These are phyloP conservation scores for Trachythela sp. DNA, from an alignment of 64 coral and sea anemone species.

Conservation along the genomic window DNA sequence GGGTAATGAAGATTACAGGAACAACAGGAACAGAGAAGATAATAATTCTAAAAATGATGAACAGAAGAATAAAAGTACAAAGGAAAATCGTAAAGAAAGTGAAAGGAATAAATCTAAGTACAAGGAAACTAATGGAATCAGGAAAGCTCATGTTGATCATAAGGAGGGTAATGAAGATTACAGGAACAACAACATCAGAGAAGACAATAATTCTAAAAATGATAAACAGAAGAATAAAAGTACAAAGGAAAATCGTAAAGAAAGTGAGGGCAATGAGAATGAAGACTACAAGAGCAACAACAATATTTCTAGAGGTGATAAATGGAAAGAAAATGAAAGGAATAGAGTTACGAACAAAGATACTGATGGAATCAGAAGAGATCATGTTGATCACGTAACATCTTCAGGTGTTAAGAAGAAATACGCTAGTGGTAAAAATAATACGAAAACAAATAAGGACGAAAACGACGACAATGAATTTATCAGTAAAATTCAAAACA, in stretches of 20 bases:
- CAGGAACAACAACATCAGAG: not conserved
- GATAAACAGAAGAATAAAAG: not conserved
- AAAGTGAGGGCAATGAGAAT: not conserved
- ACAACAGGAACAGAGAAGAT: not conserved
- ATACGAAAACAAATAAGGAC: too few relatives aligned
- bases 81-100: not conserved
- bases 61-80: not conserved
- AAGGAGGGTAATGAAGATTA: not conserved
- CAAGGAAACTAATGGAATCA: not conserved
- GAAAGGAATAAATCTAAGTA: not conserved
- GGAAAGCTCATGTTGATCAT: not conserved
- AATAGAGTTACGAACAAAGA: not conserved
- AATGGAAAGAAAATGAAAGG: too few relatives aligned
- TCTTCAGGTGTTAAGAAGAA: too few relatives aligned
- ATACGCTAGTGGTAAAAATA: too few relatives aligned
- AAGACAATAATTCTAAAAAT: not conserved
- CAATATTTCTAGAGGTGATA: too few relatives aligned
- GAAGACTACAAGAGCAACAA: too few relatives aligned
- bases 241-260: not conserved
- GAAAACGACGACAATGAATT: too few relatives aligned
- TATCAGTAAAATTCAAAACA: not conserved
- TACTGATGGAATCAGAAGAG: not conserved
- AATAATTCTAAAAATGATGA: not conserved
- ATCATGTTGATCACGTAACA: not conserved
- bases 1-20: not conserved